phyloP scores from a whole-genome alignment of 1,140 invertebrate genomes.

The Watersipora subatra region DNA sequence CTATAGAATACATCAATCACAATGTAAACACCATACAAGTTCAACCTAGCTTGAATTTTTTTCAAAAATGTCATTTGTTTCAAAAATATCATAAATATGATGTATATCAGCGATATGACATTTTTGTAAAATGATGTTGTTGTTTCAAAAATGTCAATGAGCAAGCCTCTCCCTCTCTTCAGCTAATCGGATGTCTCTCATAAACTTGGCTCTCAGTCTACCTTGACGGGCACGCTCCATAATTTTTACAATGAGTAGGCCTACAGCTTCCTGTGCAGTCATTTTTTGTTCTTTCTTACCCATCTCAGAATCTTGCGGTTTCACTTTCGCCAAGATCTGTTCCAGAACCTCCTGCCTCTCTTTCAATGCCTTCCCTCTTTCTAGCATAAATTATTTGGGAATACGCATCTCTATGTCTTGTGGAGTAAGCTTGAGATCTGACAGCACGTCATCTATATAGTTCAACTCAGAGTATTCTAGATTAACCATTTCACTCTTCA shows the following conservation, averaged over 20 bases:
- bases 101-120: no score
- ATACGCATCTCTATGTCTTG: slow-evolving; percentile 44
- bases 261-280: slow-evolving; percentile 66
- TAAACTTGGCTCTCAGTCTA: slow-evolving; percentile 63
- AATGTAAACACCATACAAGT: no score
- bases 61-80: no score
- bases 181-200: slow-evolving; percentile 63
- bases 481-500: slow-evolving; percentile 66
- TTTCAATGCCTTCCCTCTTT: slow-evolving; percentile 32
- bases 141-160: no score
- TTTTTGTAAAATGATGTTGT: no score
- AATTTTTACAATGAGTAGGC: slow-evolving; percentile 62
- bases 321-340: slow-evolving; percentile 35
- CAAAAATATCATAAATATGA: no score
- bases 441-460: slow-evolving; percentile 65
- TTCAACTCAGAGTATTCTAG: slow-evolving; percentile 70
- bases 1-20: no score
- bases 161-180: slow-evolving; percentile 32
- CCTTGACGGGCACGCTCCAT: slow-evolving; percentile 80
- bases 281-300: slow-evolving; percentile 42
- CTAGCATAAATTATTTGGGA: slow-evolving; percentile 42
- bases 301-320: slow-evolving; percentile 30
- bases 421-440: slow-evolving; percentile 48
- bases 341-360: slow-evolving; percentile 38
- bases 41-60: no score